Conservation (phyloP, 2,888 invertebrate genomes). For the Subacronicta megacephala region DNA sequence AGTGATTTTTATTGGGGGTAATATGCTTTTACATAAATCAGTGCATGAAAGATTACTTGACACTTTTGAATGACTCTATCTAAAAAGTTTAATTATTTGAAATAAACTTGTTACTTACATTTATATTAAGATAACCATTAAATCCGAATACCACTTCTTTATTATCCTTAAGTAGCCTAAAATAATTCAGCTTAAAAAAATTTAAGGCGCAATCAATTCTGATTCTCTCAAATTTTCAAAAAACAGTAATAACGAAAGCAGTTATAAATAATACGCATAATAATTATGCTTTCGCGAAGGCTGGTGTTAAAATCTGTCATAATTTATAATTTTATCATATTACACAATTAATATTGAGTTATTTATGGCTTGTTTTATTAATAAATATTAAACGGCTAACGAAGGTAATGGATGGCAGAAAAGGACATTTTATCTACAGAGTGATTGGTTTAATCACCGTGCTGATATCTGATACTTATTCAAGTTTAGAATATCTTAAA, state of each 20-base stretch:
- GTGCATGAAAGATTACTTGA: too few relatives aligned
- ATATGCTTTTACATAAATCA: too few relatives aligned
- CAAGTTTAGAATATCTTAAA: constrained; percentile 20
- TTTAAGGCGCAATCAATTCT: too few relatives aligned
- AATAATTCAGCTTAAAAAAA: too few relatives aligned
- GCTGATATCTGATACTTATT: constrained; percentile 37
- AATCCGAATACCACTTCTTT: too few relatives aligned
- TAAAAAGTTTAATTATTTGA: too few relatives aligned
- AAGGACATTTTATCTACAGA: constrained; percentile 53
- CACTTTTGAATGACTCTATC: too few relatives aligned
- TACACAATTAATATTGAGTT: constrained; percentile 70
- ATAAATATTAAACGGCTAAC: constrained; percentile 63
- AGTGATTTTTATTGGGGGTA: neutral
- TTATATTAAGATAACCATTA: too few relatives aligned
- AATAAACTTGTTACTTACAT: too few relatives aligned
- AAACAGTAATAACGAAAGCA: constrained; percentile 22
- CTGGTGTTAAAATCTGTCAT: constrained; percentile 53
- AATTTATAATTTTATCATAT: constrained; percentile 77
- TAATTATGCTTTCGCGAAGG: constrained; percentile 32
- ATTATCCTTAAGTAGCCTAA: too few relatives aligned
- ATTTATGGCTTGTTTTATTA: constrained; percentile 65
- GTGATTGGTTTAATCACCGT: constrained; percentile 44
- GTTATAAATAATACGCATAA: constrained; percentile 31
- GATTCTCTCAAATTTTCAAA: constrained; percentile 8
- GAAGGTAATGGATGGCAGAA: constrained; percentile 65